phyloP scores from a whole-genome alignment of 2,113 vertebrate genomes.

The Sterna hirundo region DNA sequence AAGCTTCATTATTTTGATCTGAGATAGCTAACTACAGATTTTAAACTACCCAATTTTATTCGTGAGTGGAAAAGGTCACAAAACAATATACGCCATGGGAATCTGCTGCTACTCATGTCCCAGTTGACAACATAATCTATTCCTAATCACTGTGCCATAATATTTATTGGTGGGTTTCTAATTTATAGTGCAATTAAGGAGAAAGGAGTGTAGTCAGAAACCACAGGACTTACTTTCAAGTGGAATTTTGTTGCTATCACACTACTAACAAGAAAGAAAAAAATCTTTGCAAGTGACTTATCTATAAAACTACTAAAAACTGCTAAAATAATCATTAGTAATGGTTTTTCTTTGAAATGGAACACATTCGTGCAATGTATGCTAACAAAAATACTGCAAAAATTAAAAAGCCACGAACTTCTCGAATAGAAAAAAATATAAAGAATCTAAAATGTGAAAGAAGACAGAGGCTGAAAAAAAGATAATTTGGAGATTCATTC shows the following conservation, averaged over 20 bases:
- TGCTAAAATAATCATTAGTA: not conserved
- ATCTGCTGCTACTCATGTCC: not conserved
- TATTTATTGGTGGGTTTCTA: constrained; percentile 38
- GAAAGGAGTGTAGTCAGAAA: not conserved
- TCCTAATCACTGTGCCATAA: not conserved
- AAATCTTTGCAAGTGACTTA: not conserved
- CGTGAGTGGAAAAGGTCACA: not conserved
- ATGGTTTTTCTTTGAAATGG: not conserved
- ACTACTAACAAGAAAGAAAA: not conserved
- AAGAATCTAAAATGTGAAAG: not conserved
- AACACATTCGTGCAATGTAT: not conserved
- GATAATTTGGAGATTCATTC: not conserved
- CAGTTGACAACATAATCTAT: not conserved
- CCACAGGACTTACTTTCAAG: constrained; percentile 26
- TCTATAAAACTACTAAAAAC: not conserved
- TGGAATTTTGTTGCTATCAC: constrained; percentile 4
- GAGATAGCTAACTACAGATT: not conserved
- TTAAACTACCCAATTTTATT: not conserved
- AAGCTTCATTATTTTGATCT: not conserved
- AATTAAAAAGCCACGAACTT: not conserved
- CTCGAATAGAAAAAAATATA: not conserved
- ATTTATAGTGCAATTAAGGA: constrained; percentile 12
- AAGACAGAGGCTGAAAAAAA: not conserved
- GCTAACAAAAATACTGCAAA: not conserved
- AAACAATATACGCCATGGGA: not conserved